Conservation (phyloP, 1,140 invertebrate genomes). For the Neodiprion lecontei region DNA sequence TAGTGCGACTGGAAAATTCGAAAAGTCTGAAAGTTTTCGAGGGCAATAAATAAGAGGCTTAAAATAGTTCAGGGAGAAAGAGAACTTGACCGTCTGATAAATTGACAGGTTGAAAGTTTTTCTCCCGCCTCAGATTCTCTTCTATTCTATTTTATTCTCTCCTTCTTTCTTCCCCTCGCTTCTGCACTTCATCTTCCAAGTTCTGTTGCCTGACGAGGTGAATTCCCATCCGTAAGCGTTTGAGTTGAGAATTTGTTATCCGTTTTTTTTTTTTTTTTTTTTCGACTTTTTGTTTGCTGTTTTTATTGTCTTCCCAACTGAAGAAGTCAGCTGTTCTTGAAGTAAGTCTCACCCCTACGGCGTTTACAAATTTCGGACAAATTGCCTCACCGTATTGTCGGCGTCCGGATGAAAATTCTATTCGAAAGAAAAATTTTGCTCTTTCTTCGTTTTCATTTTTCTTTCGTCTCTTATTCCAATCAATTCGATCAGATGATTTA, state of each 20-base stretch:
- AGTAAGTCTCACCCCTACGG: not conserved
- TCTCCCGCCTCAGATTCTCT: not conserved
- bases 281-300: too few relatives aligned
- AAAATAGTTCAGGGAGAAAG: not conserved
- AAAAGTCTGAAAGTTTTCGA: not conserved
- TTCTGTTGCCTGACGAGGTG: not conserved
- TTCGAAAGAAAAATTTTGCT: not conserved
- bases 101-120: constrained; percentile 7
- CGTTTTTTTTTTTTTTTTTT: too few relatives aligned
- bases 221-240: not conserved
- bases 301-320: too few relatives aligned
- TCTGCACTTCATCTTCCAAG: not conserved
- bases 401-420: not conserved
- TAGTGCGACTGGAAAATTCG: not conserved
- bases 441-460: not conserved
- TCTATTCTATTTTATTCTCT: not conserved
- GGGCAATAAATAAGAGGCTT: constrained; percentile 4
- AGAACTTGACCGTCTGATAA: not conserved
- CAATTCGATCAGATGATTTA: not conserved
- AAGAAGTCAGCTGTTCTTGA: not conserved
- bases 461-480: not conserved
- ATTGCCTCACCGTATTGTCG: too few relatives aligned
- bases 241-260: not conserved
- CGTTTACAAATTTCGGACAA: too few relatives aligned
- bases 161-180: not conserved